phyloP scores from a whole-genome alignment of 2,888 invertebrate species.

The Erebia ligea region DNA sequence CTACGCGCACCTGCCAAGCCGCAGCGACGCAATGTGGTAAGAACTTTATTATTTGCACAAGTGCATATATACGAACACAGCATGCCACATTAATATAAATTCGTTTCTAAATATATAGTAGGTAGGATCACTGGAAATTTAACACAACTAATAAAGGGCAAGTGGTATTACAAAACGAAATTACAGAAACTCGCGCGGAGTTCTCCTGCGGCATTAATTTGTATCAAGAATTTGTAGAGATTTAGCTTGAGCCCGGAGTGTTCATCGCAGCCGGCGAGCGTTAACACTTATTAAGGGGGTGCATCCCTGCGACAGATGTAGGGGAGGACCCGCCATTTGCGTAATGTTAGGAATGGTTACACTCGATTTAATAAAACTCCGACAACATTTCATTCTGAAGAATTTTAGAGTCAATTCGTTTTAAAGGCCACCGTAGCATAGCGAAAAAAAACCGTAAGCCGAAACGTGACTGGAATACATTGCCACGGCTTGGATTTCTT shows the following conservation, averaged over 20 bases:
- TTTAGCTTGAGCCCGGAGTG: constrained; percentile 79
- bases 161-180: constrained; percentile 71
- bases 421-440: constrained; percentile 78
- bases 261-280: constrained; percentile 80
- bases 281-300: constrained; percentile 84
- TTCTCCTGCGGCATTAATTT: constrained; percentile 78
- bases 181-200: constrained; percentile 70
- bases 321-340: constrained; percentile 82
- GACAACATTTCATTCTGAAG: constrained; percentile 81
- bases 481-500: constrained; percentile 81
- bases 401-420: constrained; percentile 83
- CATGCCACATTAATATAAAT: neutral
- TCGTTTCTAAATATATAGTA: neutral
- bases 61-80: neutral
- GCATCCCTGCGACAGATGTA: constrained; percentile 83
- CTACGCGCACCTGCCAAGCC: constrained; percentile 4
- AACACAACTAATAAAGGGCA: constrained; percentile 20
- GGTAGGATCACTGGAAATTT: neutral
- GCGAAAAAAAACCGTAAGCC: constrained; percentile 81
- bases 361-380: constrained; percentile 84
- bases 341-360: constrained; percentile 83
- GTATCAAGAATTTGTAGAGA: constrained; percentile 83
- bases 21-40: constrained; percentile 7
- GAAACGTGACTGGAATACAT: constrained; percentile 82
- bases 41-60: neutral